phyloP scores from a whole-genome alignment of 1,140 invertebrate species.

The Philotrypesis tridentata region DNA sequence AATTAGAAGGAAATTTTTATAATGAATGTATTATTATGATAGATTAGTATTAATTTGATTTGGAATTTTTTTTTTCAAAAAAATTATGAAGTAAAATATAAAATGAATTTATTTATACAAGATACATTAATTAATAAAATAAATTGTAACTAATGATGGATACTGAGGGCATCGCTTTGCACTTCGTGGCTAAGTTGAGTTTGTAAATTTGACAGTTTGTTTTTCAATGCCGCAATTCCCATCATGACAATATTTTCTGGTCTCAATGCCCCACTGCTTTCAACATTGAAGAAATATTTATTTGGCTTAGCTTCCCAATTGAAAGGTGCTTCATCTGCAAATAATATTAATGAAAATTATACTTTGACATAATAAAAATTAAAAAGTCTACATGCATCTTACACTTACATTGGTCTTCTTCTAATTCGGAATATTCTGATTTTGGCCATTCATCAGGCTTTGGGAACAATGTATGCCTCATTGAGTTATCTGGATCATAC shows the following conservation, averaged over 20 bases:
- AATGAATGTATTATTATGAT: too few relatives aligned
- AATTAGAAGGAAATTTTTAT: too few relatives aligned
- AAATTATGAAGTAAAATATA: neutral
- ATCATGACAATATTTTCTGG: constrained; percentile 98
- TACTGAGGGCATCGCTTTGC: constrained; percentile 87
- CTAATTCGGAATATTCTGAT: constrained; percentile 95
- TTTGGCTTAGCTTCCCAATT: constrained; percentile 96
- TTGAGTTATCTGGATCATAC: constrained; percentile 99
- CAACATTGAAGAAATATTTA: constrained; percentile 98
- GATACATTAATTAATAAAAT: constrained; percentile 13
- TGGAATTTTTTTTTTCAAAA: neutral
- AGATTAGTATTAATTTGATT: too few relatives aligned
- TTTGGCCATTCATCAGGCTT: constrained; percentile 99
- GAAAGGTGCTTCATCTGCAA: constrained; percentile 90
- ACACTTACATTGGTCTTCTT: constrained; percentile 90
- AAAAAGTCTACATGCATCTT: neutral
- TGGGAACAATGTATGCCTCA: constrained; percentile 96
- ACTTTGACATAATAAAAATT: neutral
- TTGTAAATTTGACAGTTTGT: constrained; percentile 96
- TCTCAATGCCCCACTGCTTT: constrained; percentile 93
- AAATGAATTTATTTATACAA: constrained; percentile 26
- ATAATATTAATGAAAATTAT: constrained; percentile 22
- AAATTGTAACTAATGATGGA: constrained; percentile 71
- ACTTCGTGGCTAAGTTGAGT: constrained; percentile 92
- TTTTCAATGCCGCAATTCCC: constrained; percentile 94